Evolutionary conservation across 2,888 invertebrate species (phyloP).

Genomic region (Pristionchus fissidentatus): DNA sequence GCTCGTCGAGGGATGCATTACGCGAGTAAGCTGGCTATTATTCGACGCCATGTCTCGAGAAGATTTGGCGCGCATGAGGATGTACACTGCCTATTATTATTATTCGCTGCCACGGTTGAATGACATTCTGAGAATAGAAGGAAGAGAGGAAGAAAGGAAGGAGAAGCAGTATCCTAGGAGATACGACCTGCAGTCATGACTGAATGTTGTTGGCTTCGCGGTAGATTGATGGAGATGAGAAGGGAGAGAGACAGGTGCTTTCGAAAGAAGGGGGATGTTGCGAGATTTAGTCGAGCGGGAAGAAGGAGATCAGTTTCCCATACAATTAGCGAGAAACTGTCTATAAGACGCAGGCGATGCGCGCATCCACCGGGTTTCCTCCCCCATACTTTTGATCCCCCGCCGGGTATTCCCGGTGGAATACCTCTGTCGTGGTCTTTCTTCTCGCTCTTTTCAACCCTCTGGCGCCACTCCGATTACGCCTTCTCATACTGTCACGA

Average conservation of each 20-base stretch:
- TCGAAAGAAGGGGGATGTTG: background rate
- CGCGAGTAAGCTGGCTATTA: no score
- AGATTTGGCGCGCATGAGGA: no score
- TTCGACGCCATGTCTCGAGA: no score
- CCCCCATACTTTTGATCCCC: background rate
- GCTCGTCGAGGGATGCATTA: no score
- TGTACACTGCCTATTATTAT: no score
- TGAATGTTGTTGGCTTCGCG: background rate
- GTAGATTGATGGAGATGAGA: background rate
- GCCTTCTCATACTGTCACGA: background rate
- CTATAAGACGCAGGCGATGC: background rate
- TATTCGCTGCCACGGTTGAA: background rate
- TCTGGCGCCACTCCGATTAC: background rate
- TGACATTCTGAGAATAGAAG: conserved; percentile 9
- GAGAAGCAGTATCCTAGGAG: background rate
- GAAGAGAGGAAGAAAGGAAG: background rate
- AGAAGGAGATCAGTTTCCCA: background rate
- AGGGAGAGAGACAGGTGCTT: background rate
- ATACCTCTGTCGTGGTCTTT: background rate
- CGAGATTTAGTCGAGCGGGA: background rate
- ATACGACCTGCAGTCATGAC: background rate
- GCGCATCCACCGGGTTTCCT: background rate
- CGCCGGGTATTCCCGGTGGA: background rate
- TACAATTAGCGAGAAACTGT: background rate
- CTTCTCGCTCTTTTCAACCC: background rate